Evolutionary conservation across 2,888 invertebrate genomes (phyloP).

Genomic region (Lasioglossum malachurum): DNA sequence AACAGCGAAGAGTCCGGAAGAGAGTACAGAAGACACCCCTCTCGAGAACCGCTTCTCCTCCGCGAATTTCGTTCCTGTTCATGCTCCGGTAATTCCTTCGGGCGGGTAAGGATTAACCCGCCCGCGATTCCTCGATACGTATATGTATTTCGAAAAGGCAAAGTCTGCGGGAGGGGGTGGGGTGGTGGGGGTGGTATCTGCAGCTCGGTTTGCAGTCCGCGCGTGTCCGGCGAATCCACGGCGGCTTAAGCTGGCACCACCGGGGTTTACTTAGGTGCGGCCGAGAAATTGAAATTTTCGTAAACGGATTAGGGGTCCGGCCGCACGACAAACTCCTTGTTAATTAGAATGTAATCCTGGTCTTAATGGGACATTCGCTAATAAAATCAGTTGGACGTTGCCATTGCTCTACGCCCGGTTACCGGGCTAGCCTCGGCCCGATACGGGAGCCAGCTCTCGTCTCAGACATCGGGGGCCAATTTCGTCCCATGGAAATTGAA

Average conservation of each 20-base stretch:
- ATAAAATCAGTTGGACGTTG: constrained; percentile 63
- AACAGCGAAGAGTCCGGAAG: no score
- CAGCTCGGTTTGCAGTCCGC: constrained; percentile 69
- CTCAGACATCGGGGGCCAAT: constrained; percentile 9
- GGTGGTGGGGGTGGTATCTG: neutral
- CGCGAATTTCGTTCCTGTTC: neutral
- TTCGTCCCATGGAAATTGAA: constrained; percentile 10
- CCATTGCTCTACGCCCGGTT: neutral
- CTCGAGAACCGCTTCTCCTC: neutral
- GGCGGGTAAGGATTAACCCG: constrained; percentile 39
- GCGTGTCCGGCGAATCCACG: constrained; percentile 57
- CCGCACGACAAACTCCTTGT: constrained; percentile 79
- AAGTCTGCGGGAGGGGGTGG: constrained; percentile 68
- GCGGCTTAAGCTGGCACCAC: constrained; percentile 46
- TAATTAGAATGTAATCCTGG: constrained; percentile 81
- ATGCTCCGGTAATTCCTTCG: constrained; percentile 46
- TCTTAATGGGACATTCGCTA: constrained; percentile 73
- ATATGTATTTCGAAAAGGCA: constrained; percentile 30
- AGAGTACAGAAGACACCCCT: neutral
- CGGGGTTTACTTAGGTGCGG: constrained; percentile 79
- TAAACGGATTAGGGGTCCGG: constrained; percentile 81
- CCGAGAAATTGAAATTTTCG: constrained; percentile 84
- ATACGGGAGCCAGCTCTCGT: neutral
- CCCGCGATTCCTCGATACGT: constrained; percentile 53
- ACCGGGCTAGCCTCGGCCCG: neutral